Conservation (phyloP, 2,888 invertebrate genomes). For the Panzeria rudis region DNA sequence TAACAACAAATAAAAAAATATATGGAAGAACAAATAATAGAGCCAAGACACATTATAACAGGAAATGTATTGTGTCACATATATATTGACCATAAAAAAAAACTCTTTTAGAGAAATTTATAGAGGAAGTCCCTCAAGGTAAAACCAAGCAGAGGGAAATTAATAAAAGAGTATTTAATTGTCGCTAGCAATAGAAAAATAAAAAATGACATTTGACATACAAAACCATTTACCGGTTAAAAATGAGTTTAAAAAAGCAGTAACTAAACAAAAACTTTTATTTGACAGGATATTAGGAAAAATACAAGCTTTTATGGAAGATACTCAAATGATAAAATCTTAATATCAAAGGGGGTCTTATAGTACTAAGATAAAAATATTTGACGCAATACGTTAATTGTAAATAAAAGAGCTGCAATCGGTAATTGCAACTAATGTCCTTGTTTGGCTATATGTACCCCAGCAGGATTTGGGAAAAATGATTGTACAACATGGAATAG, state of each 20-base stretch:
- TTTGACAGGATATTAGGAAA: conserved; percentile 1
- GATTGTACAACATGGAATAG: too few relatives aligned
- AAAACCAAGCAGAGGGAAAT: neutral
- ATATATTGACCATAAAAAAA: neutral
- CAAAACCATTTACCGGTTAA: neutral
- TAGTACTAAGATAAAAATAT: too few relatives aligned
- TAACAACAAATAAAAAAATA: neutral
- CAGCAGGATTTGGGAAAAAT: too few relatives aligned
- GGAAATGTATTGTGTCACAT: neutral
- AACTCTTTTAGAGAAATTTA: neutral
- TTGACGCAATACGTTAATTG: too few relatives aligned
- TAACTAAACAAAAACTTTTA: neutral
- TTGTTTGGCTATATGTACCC: too few relatives aligned
- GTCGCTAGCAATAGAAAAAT: neutral
- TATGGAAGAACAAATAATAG: neutral
- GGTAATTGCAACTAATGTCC: too few relatives aligned
- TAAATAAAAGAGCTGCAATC: too few relatives aligned
- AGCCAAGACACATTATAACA: neutral
- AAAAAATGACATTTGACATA: neutral
- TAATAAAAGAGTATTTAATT: neutral
- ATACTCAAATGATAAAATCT: neutral
- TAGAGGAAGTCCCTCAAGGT: neutral
- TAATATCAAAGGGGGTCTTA: neutral
- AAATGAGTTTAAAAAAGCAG: neutral
- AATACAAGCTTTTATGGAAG: neutral